phyloP scores from a whole-genome alignment of 2,113 vertebrate species.

The Sisor rabdophorus region DNA sequence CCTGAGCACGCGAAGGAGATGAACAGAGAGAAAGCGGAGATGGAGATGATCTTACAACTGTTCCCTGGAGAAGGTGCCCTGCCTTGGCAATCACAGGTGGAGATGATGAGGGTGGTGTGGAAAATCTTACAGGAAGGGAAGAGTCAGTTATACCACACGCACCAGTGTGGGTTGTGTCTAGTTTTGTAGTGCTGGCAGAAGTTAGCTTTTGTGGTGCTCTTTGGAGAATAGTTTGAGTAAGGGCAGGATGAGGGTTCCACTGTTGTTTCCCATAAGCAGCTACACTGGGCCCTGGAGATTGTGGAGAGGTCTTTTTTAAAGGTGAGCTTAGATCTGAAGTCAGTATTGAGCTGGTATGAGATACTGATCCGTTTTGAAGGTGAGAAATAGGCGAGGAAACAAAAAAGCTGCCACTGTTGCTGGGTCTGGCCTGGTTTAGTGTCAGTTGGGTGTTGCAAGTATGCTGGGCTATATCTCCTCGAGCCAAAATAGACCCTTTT shows the following conservation, averaged over 20 bases:
- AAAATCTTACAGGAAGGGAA: conserved; percentile 47
- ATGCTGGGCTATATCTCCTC: conserved; percentile 63
- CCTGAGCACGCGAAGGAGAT: conserved; percentile 51
- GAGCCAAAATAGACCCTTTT: conserved; percentile 51
- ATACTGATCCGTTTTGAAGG: conserved; percentile 44
- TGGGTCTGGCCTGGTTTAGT: conserved; percentile 56
- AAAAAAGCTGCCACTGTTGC: conserved; percentile 43
- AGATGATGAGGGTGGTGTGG: conserved; percentile 53
- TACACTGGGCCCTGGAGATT: conserved; percentile 50
- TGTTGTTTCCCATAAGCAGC: conserved; percentile 56
- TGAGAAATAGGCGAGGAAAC: conserved; percentile 30
- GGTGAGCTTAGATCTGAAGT: conserved; percentile 48
- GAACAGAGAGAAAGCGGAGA: conserved; percentile 54
- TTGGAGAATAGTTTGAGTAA: conserved; percentile 61
- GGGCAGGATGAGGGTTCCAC: conserved; percentile 61
- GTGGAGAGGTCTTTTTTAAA: conserved; percentile 51
- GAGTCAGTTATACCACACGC: conserved; percentile 50
- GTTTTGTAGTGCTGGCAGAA: conserved; percentile 59
- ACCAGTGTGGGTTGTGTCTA: conserved; percentile 44
- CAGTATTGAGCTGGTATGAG: conserved; percentile 24
- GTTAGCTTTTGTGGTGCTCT: conserved; percentile 65
- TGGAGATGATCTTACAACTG: conserved; percentile 55
- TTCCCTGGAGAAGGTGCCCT: conserved; percentile 52
- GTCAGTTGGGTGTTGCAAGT: conserved; percentile 59
- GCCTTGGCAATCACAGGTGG: conserved; percentile 61